phyloP scores from a whole-genome alignment of 2,797 vertebrate species.

The Bradypodion pumilum region DNA sequence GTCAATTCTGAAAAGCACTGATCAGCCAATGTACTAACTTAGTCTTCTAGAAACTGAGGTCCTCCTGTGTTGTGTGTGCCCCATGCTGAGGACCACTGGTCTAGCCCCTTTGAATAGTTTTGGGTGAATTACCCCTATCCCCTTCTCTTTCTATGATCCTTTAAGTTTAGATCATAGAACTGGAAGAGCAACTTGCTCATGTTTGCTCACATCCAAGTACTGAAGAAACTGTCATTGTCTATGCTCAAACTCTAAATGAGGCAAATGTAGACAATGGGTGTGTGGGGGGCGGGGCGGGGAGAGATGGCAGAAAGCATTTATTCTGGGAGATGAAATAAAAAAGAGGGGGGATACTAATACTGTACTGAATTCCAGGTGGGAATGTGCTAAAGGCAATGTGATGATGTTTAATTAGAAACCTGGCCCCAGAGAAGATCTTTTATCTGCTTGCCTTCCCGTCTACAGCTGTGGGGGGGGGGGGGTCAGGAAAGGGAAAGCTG shows the following conservation, averaged over 20 bases:
- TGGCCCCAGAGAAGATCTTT: slow-evolving; percentile 50
- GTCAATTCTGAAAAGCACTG: too few relatives aligned
- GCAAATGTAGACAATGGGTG: slow-evolving; percentile 2
- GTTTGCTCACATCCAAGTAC: background rate
- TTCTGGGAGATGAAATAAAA: background rate
- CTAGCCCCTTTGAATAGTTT: background rate
- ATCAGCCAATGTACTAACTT: too few relatives aligned
- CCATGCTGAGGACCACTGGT: too few relatives aligned
- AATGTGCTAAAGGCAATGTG: background rate
- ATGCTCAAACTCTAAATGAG: accelerated
- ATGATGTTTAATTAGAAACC: slow-evolving; percentile 59
- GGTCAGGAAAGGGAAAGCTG: slow-evolving; percentile 54
- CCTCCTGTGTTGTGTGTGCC: too few relatives aligned
- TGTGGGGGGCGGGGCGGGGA: too few relatives aligned
- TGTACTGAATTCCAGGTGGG: background rate
- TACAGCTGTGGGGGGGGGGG: slow-evolving; percentile 54
- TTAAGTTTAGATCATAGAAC: too few relatives aligned
- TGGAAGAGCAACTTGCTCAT: background rate
- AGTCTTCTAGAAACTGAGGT: too few relatives aligned
- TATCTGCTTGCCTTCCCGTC: slow-evolving; percentile 59
- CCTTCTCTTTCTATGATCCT: background rate
- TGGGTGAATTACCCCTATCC: background rate
- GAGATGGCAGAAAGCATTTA: background rate
- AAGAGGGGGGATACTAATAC: slow-evolving; percentile 27
- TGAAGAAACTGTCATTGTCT: background rate